These are phyloP conservation scores for Calyptomena viridis DNA, from an alignment of 2,113 vertebrate species.

Conservation along the genomic window DNA sequence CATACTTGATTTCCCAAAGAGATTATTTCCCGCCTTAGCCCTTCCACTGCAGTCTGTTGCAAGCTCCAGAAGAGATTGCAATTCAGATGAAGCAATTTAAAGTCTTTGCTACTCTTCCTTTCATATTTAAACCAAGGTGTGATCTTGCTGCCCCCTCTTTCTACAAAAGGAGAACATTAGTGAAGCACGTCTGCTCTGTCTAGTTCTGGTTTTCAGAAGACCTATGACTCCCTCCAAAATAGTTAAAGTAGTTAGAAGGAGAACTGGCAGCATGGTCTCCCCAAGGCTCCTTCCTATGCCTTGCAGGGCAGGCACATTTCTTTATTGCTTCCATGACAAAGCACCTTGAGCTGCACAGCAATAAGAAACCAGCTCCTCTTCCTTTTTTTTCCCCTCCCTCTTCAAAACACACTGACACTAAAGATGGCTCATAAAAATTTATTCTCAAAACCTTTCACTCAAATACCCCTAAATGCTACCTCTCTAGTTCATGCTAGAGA, in stretches of 20 bases:
- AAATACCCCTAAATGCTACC: too few relatives aligned
- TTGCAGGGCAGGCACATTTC: background rate
- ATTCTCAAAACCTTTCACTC: background rate
- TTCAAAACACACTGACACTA: background rate
- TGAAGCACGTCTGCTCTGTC: background rate
- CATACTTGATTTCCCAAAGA: background rate
- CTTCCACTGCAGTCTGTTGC: background rate
- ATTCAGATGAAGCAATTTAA: background rate
- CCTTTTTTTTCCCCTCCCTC: background rate
- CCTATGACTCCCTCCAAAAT: too few relatives aligned
- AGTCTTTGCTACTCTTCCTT: background rate
- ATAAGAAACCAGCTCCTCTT: background rate
- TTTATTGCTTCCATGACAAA: background rate
- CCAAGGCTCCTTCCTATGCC: background rate
- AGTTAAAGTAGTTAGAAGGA: background rate
- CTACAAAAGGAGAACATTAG: background rate
- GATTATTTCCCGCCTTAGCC: background rate
- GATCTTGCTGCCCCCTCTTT: background rate
- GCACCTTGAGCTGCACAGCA: background rate
- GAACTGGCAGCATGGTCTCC: fast-evolving
- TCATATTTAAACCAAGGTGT: background rate
- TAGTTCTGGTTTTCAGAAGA: background rate
- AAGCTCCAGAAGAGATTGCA: background rate
- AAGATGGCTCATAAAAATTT: background rate
- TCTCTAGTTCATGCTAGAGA: background rate